phyloP scores from a whole-genome alignment of 2,888 invertebrate species.

The Iphiclides podalirius region DNA sequence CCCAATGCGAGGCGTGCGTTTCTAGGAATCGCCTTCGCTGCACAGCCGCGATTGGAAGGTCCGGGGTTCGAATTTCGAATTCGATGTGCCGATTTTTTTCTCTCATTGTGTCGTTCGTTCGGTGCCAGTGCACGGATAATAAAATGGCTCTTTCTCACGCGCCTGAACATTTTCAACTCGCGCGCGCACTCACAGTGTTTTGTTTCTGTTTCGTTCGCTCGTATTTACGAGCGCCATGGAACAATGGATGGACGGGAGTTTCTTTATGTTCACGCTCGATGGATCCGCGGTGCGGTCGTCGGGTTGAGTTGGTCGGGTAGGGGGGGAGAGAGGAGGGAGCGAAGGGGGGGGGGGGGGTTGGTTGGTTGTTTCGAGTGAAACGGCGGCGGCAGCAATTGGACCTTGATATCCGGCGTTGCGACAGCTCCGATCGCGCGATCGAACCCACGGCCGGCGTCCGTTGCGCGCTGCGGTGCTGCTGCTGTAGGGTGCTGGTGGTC shows the following conservation, averaged over 20 bases:
- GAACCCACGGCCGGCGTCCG: neutral
- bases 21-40: neutral
- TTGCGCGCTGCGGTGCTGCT: neutral
- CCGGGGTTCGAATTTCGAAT: neutral
- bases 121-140: too few species aligned
- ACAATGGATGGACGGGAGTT: constrained; percentile 25
- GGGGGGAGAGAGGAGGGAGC: constrained; percentile 7
- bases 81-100: neutral
- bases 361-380: constrained; percentile 72
- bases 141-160: too few species aligned
- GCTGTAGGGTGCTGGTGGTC: too few species aligned
- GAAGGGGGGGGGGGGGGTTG: constrained; percentile 40
- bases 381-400: constrained; percentile 65
- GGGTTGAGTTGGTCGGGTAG: constrained; percentile 6
- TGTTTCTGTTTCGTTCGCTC: too few species aligned
- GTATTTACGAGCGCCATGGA: too few species aligned
- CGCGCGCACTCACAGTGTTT: too few species aligned
- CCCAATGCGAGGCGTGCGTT: neutral
- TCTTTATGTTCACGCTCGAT: constrained; percentile 37
- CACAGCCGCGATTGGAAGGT: neutral
- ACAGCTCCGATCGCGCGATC: constrained; percentile 34
- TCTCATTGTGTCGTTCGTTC: too few species aligned
- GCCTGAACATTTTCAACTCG: too few species aligned
- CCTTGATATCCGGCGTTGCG: constrained; percentile 76
- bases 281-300: constrained; percentile 29